Percentiles rank a stretch among this genome's conserved stretches.
Evolutionary conservation across 2,888 invertebrate species (phyloP).

Genomic region (Luffia ferchaultella): DNA sequence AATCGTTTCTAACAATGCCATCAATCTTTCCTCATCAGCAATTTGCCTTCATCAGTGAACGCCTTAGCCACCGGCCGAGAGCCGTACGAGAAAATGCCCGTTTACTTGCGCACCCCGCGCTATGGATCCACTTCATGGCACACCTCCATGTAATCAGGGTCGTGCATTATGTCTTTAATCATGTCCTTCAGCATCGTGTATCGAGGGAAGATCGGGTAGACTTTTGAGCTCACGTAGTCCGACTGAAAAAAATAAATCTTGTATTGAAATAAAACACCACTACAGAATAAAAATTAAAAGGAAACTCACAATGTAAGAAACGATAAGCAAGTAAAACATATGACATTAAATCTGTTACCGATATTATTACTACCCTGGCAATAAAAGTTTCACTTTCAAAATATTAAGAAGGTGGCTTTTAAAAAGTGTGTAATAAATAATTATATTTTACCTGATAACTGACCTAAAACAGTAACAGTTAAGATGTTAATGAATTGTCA

Average conservation of each 20-base stretch:
- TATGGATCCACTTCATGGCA: constrained; percentile 86
- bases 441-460: too few species aligned
- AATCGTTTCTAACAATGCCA: too few species aligned
- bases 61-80: neutral
- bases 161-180: constrained; percentile 95
- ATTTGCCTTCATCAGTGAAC: too few species aligned
- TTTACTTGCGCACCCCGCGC: constrained; percentile 68
- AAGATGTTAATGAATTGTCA: too few species aligned
- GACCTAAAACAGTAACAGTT: too few species aligned
- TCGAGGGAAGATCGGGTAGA: constrained; percentile 92
- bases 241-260: constrained; percentile 62
- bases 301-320: constrained; percentile 5
- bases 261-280: neutral
- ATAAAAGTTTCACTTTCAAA: too few species aligned
- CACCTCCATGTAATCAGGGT: constrained; percentile 97
- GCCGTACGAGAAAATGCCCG: constrained; percentile 30
- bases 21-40: too few species aligned
- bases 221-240: constrained; percentile 90
- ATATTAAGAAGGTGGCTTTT: too few species aligned
- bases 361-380: too few species aligned
- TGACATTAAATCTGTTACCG: too few species aligned
- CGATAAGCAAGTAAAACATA: too few species aligned
- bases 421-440: too few species aligned
- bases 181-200: constrained; percentile 97
- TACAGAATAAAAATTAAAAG: neutral